Evolutionary conservation across 2,113 vertebrate genomes (phyloP).

Genomic region (Chascanopsetta lugubris): DNA sequence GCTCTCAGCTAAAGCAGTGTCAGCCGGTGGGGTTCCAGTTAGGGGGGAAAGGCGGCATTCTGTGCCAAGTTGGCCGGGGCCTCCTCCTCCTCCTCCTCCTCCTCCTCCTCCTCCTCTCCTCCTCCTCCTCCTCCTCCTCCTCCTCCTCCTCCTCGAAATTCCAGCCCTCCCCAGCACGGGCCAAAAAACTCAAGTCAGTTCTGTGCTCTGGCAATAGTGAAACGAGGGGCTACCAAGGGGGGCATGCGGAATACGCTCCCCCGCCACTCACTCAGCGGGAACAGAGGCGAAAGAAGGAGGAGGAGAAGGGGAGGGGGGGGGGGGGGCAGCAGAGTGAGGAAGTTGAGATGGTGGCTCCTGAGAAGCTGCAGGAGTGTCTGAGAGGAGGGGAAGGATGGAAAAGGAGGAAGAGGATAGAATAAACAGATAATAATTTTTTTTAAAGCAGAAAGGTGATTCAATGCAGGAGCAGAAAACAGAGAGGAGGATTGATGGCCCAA

Average conservation of each 20-base stretch:
- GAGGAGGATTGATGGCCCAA: no score
- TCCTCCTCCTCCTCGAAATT: conserved; percentile 81
- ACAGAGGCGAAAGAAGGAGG: conserved; percentile 37
- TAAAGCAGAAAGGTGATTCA: conserved; percentile 47
- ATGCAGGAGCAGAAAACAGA: conserved; percentile 34
- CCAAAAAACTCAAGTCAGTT: conserved; percentile 77
- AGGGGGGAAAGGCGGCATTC: conserved; percentile 73
- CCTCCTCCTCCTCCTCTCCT: no score
- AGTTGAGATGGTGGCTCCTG: conserved; percentile 46
- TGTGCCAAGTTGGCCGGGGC: conserved; percentile 81
- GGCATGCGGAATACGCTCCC: conserved; percentile 69
- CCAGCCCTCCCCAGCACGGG: conserved; percentile 76
- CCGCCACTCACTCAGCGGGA: conserved; percentile 67
- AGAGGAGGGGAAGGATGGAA: conserved; percentile 29
- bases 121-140: no score
- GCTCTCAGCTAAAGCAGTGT: conserved; percentile 71
- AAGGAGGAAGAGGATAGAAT: conserved; percentile 15
- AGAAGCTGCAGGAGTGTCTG: conserved; percentile 29
- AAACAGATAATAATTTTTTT: conserved; percentile 48
- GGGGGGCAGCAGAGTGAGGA: conserved; percentile 44
- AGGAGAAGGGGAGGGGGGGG: conserved; percentile 31
- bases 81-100: no score
- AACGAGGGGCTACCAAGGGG: conserved; percentile 79
- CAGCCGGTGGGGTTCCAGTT: conserved; percentile 75
- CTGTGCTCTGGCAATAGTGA: conserved; percentile 73